Percentiles rank a stretch among this genome's conserved stretches.
Evolutionary conservation across 1,140 invertebrate species (phyloP).

Genomic region (Pygmarrhopalites habei): DNA sequence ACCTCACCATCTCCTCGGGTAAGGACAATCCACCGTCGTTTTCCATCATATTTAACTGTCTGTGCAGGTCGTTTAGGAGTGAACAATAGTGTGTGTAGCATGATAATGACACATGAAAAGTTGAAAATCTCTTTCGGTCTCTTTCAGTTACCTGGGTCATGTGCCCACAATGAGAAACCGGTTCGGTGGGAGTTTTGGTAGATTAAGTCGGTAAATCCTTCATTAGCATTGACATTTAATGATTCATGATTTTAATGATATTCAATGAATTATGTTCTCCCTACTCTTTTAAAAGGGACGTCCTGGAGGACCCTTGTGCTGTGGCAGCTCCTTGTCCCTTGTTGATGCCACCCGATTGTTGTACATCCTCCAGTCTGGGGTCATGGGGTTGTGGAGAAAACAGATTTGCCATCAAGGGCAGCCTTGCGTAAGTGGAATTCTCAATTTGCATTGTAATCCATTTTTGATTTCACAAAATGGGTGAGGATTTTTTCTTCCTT

Average conservation of each 20-base stretch:
- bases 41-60: not conserved
- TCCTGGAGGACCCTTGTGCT: constrained; percentile 1
- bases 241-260: too few relatives aligned
- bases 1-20: constrained; percentile 37
- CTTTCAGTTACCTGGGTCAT: constrained; percentile 4
- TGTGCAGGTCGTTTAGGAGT: not conserved
- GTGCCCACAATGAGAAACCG: constrained; percentile 26
- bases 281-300: too few relatives aligned
- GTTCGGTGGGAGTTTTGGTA: constrained; percentile 27
- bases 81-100: not conserved
- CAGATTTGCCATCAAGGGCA: not conserved
- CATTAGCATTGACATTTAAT: too few relatives aligned
- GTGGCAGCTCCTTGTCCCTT: constrained; percentile 2
- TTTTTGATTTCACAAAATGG: not conserved
- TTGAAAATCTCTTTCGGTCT: not conserved
- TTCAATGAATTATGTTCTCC: too few relatives aligned
- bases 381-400: not conserved
- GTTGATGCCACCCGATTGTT: not conserved
- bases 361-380: not conserved
- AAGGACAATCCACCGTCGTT: not conserved
- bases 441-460: not conserved
- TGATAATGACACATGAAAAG: not conserved
- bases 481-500: not conserved
- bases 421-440: not conserved
- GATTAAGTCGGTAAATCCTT: too few relatives aligned